Percentiles rank a stretch among this genome's conserved stretches.
Conservation (phyloP, 92 coral and sea anemone genomes). For the Siderastrea siderea region DNA sequence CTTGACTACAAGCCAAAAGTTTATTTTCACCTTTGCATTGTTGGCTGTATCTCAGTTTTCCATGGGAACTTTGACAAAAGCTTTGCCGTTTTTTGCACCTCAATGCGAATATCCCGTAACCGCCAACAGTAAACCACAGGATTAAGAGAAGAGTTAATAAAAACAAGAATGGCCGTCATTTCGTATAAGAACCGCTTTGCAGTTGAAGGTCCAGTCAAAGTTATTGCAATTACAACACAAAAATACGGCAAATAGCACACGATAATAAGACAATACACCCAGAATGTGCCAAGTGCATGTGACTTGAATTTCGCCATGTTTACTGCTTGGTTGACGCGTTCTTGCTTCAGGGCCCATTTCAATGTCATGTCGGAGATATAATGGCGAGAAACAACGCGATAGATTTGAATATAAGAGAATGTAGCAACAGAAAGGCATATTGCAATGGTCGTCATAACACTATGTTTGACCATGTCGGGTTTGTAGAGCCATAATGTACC, state of each 20-base stretch:
- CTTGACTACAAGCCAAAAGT: neutral
- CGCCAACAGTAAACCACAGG: conserved; percentile 50
- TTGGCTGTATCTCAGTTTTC: neutral
- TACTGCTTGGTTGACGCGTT: neutral
- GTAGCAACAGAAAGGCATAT: conserved; percentile 14
- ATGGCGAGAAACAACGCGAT: conserved; percentile 40
- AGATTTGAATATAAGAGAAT: conserved; percentile 27
- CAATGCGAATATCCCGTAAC: conserved; percentile 21
- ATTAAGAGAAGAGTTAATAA: conserved; percentile 39
- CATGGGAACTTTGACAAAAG: neutral
- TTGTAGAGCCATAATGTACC: conserved; percentile 38
- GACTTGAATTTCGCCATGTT: conserved; percentile 33
- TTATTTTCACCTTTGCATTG: neutral
- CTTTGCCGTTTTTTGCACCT: conserved; percentile 16
- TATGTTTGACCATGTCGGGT: conserved; percentile 23
- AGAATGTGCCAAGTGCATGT: conserved; percentile 36
- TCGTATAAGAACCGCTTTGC: conserved; percentile 30
- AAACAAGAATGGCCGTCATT: conserved; percentile 35
- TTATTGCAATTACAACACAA: conserved; percentile 22
- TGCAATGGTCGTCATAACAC: conserved; percentile 5
- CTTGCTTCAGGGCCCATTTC: conserved; percentile 17
- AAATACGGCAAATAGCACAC: conserved; percentile 46
- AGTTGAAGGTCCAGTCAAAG: neutral
- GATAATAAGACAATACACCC: conserved; percentile 42
- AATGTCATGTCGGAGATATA: neutral